Base-by-base conservation (phyloP, 2,888 invertebrate species). In the Ectemnius lituratus region DNA sequence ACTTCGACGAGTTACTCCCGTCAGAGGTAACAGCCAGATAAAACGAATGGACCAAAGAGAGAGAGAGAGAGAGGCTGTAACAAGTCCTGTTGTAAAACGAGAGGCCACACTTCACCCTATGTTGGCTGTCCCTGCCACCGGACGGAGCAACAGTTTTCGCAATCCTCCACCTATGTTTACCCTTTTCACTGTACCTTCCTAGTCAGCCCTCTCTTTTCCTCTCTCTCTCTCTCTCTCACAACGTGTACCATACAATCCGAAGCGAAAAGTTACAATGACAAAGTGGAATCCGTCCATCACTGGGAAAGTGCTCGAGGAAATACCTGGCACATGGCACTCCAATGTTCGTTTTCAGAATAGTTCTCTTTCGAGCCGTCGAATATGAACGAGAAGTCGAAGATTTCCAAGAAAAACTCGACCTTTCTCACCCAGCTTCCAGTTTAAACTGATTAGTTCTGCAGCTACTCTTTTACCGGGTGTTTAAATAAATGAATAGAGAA, bases 81-180 rank as follows among this genome's bases (percentile, higher is more conserved):
- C 65, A 57, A 68, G 74, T 62, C 37, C 45, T 28, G 27, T 23
- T 14, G 62, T 14, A 45, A 62, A n/a, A 14, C 61, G 37, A 37
- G 37, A 37, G 8, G 37, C 37, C 37, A 11, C 37, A 8, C 37
- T 11, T 37, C 37, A 11, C 37, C 37, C 37, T 37, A 4, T 37
- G 37, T 37, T 37, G 37, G 6, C 37, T 8, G 1, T 37, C 37
- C 8, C 8, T 37, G 65, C 56, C 49, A 52, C 49, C 45, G 28
- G 49, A 72, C 56, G 28, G 28, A 28, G 49, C 47, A 49, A 52
- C 27, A 27, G 45, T 69, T 69, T 73, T 73, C 69, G 52, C 66
- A 57, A 20, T 18, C 46, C 62, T 47, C 70, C 70, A 62, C 70
- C 66, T 70, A 65, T 66, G 70, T 66, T 37, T 37, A 37, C 37